A percentile compares a stretch with the other conserved stretches of the same genome.
phyloP scores from a whole-genome alignment of 2,888 invertebrate species.

The Tipula confusa region DNA sequence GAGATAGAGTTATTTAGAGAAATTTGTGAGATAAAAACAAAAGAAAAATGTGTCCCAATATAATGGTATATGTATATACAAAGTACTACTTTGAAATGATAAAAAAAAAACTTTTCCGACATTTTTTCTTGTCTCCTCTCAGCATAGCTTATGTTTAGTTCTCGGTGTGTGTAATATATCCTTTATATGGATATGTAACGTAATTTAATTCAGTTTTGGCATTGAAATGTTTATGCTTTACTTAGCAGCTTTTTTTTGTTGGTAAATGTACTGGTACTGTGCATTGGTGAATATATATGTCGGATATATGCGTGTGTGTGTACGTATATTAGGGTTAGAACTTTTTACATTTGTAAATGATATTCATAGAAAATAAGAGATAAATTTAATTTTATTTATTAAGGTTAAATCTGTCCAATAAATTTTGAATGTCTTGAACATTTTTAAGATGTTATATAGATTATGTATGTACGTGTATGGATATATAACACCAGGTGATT shows the following conservation, averaged over 20 bases:
- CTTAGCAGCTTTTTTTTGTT: neutral
- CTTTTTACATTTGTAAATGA: conserved; percentile 14
- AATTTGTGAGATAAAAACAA: neutral
- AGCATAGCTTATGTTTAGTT: neutral
- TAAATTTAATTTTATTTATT: conserved; percentile 25
- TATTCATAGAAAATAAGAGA: conserved; percentile 20
- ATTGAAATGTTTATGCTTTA: neutral
- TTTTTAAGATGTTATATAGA: neutral
- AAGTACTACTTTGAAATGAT: neutral
- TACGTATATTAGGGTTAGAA: neutral
- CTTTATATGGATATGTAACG: neutral
- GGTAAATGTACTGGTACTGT: neutral
- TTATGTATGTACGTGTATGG: neutral
- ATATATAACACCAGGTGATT: neutral
- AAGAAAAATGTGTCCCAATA: neutral
- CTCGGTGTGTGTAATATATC: neutral
- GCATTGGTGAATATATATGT: neutral
- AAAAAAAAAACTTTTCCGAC: neutral
- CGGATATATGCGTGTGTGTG: neutral
- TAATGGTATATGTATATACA: no score
- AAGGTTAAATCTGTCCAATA: conserved; percentile 25
- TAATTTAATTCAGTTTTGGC: conserved; percentile 9
- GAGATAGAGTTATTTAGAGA: neutral
- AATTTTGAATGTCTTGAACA: neutral
- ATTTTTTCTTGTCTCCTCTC: neutral